A percentile compares a stretch with the other conserved stretches of the same genome.
phyloP scores from a whole-genome alignment of 2,888 invertebrate genomes.

The Cephalotes varians region DNA sequence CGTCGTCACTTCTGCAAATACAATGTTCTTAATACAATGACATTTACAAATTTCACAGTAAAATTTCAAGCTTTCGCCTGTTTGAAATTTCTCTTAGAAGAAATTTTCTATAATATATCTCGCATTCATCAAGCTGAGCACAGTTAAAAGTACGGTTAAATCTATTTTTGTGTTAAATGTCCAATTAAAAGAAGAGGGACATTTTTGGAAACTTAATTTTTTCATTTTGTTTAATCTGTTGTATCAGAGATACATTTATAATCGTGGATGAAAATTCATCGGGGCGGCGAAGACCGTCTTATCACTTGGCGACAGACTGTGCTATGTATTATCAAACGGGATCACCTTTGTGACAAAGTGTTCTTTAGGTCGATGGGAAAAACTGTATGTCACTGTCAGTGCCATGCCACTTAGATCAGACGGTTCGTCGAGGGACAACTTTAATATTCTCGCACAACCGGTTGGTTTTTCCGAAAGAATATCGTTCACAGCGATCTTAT shows the following conservation, averaged over 20 bases:
- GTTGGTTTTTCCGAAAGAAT: slow-evolving; percentile 63
- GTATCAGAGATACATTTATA: neutral
- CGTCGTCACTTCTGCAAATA: neutral
- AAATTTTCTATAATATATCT: neutral
- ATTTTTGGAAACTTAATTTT: neutral
- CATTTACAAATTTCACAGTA: slow-evolving; percentile 45
- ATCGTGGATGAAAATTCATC: neutral
- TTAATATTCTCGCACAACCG: slow-evolving; percentile 70
- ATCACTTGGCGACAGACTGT: neutral
- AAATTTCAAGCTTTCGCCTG: slow-evolving; percentile 9
- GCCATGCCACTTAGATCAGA: slow-evolving; percentile 68
- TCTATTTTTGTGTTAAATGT: neutral
- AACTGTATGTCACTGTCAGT: slow-evolving; percentile 59
- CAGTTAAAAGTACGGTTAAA: neutral
- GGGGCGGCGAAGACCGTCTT: neutral
- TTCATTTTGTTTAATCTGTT: neutral
- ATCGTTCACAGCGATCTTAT: neutral
- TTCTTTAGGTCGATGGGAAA: slow-evolving; percentile 31
- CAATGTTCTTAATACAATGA: neutral
- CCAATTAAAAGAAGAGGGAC: neutral
- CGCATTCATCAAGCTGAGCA: neutral
- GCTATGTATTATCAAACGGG: neutral
- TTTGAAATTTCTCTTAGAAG: neutral
- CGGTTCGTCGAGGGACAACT: slow-evolving; percentile 74
- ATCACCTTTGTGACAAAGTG: slow-evolving; percentile 27